Percentiles rank a stretch among this genome's conserved stretches.
Conservation (phyloP, 2,113 vertebrate genomes). For the Dissostichus mawsoni region DNA sequence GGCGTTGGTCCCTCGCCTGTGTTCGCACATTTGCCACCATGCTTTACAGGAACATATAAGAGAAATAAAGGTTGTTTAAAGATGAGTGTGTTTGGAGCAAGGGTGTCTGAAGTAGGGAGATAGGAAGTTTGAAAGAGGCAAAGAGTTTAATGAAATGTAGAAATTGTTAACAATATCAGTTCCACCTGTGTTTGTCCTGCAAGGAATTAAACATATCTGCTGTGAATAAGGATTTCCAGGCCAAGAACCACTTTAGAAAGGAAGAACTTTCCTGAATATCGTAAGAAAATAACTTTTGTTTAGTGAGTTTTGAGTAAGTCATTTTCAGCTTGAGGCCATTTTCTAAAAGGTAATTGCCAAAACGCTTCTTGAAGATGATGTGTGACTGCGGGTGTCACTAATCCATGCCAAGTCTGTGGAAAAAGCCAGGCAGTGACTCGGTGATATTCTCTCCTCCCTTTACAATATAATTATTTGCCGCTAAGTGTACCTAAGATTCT, state of each 20-base stretch:
- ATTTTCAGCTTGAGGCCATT: neutral
- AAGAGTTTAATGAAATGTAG: neutral
- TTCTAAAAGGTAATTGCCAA: neutral
- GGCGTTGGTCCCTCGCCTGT: too few relatives aligned
- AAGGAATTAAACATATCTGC: neutral
- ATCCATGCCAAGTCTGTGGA: neutral
- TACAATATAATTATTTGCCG: neutral
- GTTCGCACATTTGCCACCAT: too few relatives aligned
- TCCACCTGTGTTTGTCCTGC: neutral
- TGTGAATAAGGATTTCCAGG: too few relatives aligned
- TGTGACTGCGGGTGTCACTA: too few relatives aligned
- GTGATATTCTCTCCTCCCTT: neutral
- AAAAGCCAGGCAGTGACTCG: conserved; percentile 3
- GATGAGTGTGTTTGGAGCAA: too few relatives aligned
- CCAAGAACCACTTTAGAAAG: neutral
- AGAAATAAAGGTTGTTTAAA: too few relatives aligned
- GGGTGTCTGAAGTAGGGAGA: too few relatives aligned
- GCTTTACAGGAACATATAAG: too few relatives aligned
- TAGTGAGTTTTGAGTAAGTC: neutral
- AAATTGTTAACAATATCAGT: neutral
- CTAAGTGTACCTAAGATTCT: conserved; percentile 23
- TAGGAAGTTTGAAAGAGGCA: too few relatives aligned
- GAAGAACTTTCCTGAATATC: neutral
- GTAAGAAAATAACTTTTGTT: neutral
- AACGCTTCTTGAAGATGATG: neutral